Base-by-base conservation (phyloP, 2,113 vertebrate species). In the Amphilophus citrinellus region DNA sequence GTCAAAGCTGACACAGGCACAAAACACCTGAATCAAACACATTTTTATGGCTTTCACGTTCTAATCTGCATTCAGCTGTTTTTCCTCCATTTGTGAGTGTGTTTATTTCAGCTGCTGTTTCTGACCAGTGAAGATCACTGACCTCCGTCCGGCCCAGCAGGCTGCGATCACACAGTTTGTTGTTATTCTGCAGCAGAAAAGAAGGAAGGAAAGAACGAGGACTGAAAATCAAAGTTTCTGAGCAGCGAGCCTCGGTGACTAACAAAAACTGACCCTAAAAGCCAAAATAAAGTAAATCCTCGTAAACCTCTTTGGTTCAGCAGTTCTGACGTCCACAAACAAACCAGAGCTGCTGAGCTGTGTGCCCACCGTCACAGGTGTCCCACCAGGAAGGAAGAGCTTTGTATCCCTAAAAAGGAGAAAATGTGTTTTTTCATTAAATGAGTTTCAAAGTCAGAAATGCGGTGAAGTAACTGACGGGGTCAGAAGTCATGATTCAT, bases 161-260 rank as follows among this genome's bases (percentile, higher is more conserved):
- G 6, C 24, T 50, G 66, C 30, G 27, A 27, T 27, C 27, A 27
- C 27, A 35, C 3, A 35, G 47, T 13, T 42, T 17, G n/a, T 44
- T 77, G 57, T 30, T 77, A 30, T 27, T 44, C 22, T 58, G 13
- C 56, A 39, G 35, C 75, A 77, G 15, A 77, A 60, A 27, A 10
- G 15, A 61, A 77, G 77, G 77, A 80, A 84, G 82, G 62, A 61
- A 71, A 84, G 39, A 65, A 66, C 13, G 24, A 62, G 18, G 77
- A 10, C 44, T 6, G 22, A 32, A 39, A 82, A 62, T 47, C 35
- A 63, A 13, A 57, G 17, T 9, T 30, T 18, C 44, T 60, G 57
- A 30, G 17, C 63, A 32, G 57, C 13, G 22, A 63, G 37, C 59
- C 61, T 59, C 1, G 1, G 9, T 18, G 18, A 39, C 37, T 17